phyloP scores from a whole-genome alignment of 1,140 invertebrate species.

The Pseudachorutes palmiensis region DNA sequence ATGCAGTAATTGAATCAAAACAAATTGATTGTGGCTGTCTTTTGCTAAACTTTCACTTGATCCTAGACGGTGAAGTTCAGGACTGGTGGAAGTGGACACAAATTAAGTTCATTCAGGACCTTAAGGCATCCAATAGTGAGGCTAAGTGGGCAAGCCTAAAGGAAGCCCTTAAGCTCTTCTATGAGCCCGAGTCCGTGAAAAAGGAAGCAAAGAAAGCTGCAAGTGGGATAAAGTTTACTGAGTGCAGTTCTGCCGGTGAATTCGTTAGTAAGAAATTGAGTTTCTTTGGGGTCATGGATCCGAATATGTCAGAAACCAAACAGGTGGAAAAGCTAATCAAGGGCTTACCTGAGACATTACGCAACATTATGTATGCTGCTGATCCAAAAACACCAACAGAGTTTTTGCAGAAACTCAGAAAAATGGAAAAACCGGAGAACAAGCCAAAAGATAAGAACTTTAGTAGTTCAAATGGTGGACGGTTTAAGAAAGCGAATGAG shows the following conservation, averaged over 20 bases:
- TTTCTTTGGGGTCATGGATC: not conserved
- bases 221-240: not conserved
- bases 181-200: not conserved
- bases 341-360: not conserved
- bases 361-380: constrained; percentile 1
- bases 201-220: constrained; percentile 1
- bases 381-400: not conserved
- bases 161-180: not conserved
- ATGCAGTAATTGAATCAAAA: not conserved
- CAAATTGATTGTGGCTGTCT: not conserved
- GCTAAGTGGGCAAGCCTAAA: not conserved
- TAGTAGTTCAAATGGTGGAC: not conserved
- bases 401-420: not conserved
- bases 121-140: not conserved
- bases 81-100: not conserved
- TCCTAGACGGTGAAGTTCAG: not conserved
- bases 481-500: too few relatives aligned
- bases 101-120: not conserved
- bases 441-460: not conserved
- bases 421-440: constrained; percentile 5
- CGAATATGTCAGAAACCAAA: not conserved
- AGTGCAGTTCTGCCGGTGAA: not conserved
- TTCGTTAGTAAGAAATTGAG: not conserved
- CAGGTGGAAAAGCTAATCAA: constrained; percentile 5
- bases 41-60: not conserved